Evolutionary conservation across 2,113 vertebrate species (phyloP).

Genomic region (Elephantulus edwardii): DNA sequence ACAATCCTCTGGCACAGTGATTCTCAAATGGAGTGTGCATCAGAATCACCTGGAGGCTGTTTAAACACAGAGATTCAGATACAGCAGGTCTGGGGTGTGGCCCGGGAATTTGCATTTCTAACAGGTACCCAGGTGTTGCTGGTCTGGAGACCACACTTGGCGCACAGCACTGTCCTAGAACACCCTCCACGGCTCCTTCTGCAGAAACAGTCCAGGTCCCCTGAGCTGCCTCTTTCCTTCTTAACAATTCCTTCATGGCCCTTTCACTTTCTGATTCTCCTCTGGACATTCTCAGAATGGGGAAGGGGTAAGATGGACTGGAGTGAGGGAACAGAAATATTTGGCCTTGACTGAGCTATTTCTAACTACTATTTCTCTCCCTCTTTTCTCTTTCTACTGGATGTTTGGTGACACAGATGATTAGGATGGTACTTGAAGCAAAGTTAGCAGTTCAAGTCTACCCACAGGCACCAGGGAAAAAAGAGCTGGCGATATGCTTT

Average conservation of each 20-base stretch:
- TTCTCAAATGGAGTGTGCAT: not conserved
- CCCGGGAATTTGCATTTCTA: slow-evolving; percentile 7
- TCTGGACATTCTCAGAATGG: not conserved
- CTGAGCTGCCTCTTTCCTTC: not conserved
- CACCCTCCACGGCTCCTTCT: not conserved
- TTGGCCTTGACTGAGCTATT: not conserved
- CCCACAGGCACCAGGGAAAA: too few relatives aligned
- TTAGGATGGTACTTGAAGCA: not conserved
- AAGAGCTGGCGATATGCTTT: too few relatives aligned
- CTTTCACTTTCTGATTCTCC: not conserved
- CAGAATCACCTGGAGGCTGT: not conserved
- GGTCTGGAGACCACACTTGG: not conserved
- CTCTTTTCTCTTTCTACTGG: not conserved
- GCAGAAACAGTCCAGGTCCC: not conserved
- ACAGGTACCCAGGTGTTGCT: not conserved
- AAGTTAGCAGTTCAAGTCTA: not conserved
- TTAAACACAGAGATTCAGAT: not conserved
- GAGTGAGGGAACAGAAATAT: not conserved
- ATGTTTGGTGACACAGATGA: not conserved
- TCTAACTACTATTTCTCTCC: not conserved
- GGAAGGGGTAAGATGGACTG: rapidly evolving
- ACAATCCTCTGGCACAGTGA: not conserved
- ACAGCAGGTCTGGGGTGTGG: not conserved
- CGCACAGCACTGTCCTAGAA: not conserved
- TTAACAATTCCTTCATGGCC: not conserved